phyloP scores from a whole-genome alignment of 35 echinoderm and acorn worm genomes.

The Chiridota heheva region DNA sequence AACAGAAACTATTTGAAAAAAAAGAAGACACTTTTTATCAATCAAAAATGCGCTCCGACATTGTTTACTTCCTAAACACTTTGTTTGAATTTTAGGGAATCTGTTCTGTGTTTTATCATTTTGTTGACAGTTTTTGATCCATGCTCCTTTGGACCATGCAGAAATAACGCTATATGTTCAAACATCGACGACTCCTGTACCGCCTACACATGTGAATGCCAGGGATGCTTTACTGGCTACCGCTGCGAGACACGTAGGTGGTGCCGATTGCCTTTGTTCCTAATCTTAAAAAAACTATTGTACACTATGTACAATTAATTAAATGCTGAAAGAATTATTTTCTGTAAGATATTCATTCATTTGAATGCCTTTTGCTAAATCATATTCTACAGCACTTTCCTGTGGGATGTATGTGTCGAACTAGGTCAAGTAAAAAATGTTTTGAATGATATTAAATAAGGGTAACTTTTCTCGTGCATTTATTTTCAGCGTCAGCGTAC shows the following conservation, averaged over 20 bases:
- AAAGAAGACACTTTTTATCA: neutral
- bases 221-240: slow-evolving; percentile 84
- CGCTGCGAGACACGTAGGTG: slow-evolving; percentile 78
- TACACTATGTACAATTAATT: no score
- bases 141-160: slow-evolving; percentile 52
- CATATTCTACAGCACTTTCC: no score
- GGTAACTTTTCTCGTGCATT: no score
- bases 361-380: no score
- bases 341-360: no score
- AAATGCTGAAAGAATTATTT: no score
- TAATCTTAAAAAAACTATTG: neutral
- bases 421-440: no score
- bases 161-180: slow-evolving; percentile 63
- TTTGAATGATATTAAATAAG: no score
- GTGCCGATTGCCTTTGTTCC: neutral
- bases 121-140: slow-evolving; percentile 65
- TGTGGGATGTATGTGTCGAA: no score
- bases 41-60: neutral
- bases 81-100: neutral
- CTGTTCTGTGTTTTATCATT: neutral
- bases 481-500: no score
- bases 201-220: slow-evolving; percentile 72
- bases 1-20: neutral
- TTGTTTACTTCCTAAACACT: neutral
- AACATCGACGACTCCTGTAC: slow-evolving; percentile 57